phyloP scores from a whole-genome alignment of 1,140 invertebrate genomes.

The Globodera ellingtonae region DNA sequence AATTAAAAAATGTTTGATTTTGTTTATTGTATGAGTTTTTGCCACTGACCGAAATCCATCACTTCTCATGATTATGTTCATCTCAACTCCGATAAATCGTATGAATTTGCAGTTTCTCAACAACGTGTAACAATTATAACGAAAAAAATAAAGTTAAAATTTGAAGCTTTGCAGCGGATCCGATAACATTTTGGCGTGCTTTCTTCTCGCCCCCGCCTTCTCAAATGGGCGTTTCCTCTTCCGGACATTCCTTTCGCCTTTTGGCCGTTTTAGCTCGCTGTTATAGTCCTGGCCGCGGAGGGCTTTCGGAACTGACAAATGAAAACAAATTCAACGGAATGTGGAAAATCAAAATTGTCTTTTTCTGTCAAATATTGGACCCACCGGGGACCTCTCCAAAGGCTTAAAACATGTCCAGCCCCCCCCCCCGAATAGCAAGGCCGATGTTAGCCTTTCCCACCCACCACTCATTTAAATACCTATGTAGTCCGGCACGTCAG shows the following conservation, averaged over 20 bases:
- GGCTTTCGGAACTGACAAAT: slow-evolving; percentile 59
- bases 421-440: no score
- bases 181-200: slow-evolving; percentile 17
- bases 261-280: slow-evolving; percentile 4
- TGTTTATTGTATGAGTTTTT: no score
- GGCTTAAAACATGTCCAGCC: no score
- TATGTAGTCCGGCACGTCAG: slow-evolving; percentile 92
- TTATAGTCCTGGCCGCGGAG: slow-evolving; percentile 57
- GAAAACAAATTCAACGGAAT: background rate
- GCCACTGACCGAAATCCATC: no score
- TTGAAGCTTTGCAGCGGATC: slow-evolving; percentile 30
- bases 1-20: no score
- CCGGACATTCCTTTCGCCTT: slow-evolving; percentile 15
- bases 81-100: no score
- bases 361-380: no score
- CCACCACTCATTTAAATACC: slow-evolving; percentile 55
- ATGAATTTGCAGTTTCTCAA: no score
- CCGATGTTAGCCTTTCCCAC: slow-evolving; percentile 7
- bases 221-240: slow-evolving; percentile 19
- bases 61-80: no score
- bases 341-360: no score
- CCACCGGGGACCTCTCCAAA: no score
- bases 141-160: slow-evolving; percentile 19
- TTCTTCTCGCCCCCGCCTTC: slow-evolving; percentile 7
- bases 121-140: background rate